Conservation (phyloP, 2,888 invertebrate genomes). For the Drosophila infuscata region DNA sequence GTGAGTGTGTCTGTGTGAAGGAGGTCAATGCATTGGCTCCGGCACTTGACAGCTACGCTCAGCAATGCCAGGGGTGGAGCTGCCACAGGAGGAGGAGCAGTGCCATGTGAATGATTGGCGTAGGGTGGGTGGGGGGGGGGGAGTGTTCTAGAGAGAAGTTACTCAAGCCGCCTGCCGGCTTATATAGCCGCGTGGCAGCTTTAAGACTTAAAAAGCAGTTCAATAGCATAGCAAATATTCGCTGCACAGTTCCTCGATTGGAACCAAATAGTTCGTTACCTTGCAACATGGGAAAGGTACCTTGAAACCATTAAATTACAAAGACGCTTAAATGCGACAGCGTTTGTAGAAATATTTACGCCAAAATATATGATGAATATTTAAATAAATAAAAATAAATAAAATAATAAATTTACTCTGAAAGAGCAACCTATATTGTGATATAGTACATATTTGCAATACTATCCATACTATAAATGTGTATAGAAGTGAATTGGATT, state of each 20-base stretch:
- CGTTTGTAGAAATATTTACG: background rate
- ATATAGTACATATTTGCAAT: background rate
- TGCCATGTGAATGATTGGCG: background rate
- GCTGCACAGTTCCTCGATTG: background rate
- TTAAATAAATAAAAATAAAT: too few relatives aligned
- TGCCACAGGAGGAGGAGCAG: background rate
- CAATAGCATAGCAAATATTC: slow-evolving; percentile 8
- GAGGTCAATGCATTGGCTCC: slow-evolving; percentile 72
- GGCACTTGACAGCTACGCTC: slow-evolving; percentile 58
- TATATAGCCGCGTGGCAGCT: slow-evolving; percentile 17
- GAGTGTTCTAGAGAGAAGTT: slow-evolving; percentile 4
- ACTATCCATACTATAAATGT: background rate
- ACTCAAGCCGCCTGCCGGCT: slow-evolving; percentile 8
- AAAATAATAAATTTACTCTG: background rate
- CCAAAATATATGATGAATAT: background rate
- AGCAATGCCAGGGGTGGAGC: slow-evolving; percentile 32
- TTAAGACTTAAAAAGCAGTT: slow-evolving; percentile 20
- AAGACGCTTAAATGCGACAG: background rate
- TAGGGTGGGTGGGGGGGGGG: background rate
- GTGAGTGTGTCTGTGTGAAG: slow-evolving; percentile 56
- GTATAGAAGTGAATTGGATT: background rate
- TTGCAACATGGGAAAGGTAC: background rate
- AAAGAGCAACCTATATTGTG: background rate
- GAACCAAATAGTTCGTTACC: background rate
- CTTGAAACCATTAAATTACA: background rate